Percentiles rank a stretch among this genome's conserved stretches.
phyloP scores from a whole-genome alignment of 2,797 vertebrate species.

The Rhabdophis nuchalis region DNA sequence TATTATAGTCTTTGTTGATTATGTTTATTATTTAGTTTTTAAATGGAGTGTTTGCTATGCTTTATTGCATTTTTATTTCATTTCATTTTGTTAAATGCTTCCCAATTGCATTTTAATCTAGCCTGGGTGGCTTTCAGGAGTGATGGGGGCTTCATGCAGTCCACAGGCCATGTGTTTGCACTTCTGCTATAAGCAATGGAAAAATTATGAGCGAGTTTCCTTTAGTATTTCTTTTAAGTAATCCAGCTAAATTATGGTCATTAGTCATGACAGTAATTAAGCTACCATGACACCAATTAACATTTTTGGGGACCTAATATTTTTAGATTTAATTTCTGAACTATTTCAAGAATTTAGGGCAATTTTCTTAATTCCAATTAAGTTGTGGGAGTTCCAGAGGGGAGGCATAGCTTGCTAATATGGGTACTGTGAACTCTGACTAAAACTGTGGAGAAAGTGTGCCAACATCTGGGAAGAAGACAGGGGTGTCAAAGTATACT shows the following conservation, averaged over 20 bases:
- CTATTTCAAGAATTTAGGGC: slow-evolving; percentile 4
- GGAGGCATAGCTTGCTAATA: neutral
- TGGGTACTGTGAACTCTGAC: neutral
- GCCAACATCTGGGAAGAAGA: neutral
- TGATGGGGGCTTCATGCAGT: neutral
- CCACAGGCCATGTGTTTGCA: neutral
- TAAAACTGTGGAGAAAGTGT: neutral
- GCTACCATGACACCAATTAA: neutral
- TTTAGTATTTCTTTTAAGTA: neutral
- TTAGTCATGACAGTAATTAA: neutral
- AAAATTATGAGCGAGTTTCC: neutral
- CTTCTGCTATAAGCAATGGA: neutral
- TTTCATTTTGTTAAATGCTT: neutral
- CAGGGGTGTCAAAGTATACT: neutral
- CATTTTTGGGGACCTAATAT: neutral
- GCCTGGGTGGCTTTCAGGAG: neutral
- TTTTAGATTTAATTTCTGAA: slow-evolving; percentile 17
- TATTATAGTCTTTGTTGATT: neutral
- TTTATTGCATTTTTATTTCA: neutral
- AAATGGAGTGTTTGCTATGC: neutral
- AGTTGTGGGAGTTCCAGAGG: neutral
- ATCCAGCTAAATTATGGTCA: neutral
- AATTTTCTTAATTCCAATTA: neutral
- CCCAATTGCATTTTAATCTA: neutral
- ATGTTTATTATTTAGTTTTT: neutral